These are phyloP conservation scores for Popillia japonica DNA, from an alignment of 1,140 invertebrate genomes.

Conservation along the genomic window DNA sequence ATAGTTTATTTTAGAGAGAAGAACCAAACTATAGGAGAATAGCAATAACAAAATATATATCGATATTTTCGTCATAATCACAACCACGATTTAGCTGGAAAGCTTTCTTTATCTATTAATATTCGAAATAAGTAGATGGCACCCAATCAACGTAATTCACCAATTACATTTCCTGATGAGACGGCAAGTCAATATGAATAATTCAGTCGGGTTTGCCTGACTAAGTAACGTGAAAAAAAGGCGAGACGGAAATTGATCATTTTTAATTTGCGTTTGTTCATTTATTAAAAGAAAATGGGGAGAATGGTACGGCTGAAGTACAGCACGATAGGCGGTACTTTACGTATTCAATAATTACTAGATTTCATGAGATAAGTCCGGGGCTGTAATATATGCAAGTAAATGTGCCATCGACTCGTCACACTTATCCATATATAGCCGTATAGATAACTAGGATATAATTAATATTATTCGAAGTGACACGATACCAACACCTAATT, in stretches of 20 bases:
- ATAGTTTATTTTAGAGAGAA: too few species aligned
- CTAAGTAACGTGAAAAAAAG: constrained; percentile 32
- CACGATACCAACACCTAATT: constrained; percentile 47
- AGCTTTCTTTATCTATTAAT: too few species aligned
- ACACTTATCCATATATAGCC: constrained; percentile 28
- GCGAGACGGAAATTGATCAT: constrained; percentile 40
- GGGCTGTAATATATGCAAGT: constrained; percentile 42
- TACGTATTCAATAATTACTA: constrained; percentile 48
- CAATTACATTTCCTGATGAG: neutral
- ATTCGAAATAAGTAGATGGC: neutral
- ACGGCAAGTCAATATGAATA: constrained; percentile 26
- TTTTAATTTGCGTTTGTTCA: constrained; percentile 48
- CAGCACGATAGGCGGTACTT: constrained; percentile 36
- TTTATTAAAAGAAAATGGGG: constrained; percentile 39
- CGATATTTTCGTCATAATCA: too few species aligned
- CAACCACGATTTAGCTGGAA: too few species aligned
- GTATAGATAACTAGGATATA: constrained; percentile 43
- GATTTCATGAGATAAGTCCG: constrained; percentile 50
- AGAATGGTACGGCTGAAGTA: constrained; percentile 40
- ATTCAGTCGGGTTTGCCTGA: constrained; percentile 36
- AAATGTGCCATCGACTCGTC: constrained; percentile 47
- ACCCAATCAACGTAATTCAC: constrained; percentile 17
- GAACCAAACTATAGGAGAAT: too few species aligned
- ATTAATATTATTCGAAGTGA: constrained; percentile 51
- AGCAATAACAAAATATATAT: too few species aligned